phyloP scores from a whole-genome alignment of 64 coral and sea anemone genomes.

The Astreopora myriophthalma region DNA sequence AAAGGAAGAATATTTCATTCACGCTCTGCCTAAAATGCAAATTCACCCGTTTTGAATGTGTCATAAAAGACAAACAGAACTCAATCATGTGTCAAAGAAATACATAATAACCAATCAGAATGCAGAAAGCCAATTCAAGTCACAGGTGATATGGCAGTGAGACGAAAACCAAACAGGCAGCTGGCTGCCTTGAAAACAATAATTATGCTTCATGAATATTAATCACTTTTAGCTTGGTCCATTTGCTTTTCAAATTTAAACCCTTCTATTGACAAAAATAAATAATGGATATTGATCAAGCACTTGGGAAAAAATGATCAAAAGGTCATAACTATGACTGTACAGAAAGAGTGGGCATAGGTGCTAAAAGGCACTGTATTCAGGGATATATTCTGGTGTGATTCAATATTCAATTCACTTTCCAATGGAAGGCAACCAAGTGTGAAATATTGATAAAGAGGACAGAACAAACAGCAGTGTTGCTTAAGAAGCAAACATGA shows the following conservation, averaged over 20 bases:
- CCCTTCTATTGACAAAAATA: slow-evolving; percentile 42
- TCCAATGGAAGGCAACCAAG: background rate
- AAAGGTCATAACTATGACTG: background rate
- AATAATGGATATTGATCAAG: slow-evolving; percentile 3
- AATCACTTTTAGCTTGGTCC: slow-evolving; percentile 21
- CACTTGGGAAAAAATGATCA: background rate
- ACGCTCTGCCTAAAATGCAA: slow-evolving; percentile 78
- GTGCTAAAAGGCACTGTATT: background rate
- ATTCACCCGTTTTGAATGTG: slow-evolving; percentile 61
- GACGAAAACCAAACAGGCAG: slow-evolving; percentile 87
- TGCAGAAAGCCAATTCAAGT: slow-evolving; percentile 13
- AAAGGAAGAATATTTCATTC: slow-evolving; percentile 53
- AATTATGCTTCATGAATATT: slow-evolving; percentile 70
- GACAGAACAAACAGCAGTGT: background rate
- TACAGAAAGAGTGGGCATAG: background rate
- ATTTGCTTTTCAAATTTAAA: slow-evolving; percentile 76
- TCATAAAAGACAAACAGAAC: slow-evolving; percentile 67
- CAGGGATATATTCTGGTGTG: background rate
- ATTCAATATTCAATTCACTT: slow-evolving; percentile 1
- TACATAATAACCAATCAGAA: slow-evolving; percentile 80
- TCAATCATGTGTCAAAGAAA: slow-evolving; percentile 64
- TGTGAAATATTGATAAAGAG: background rate
- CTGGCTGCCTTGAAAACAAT: slow-evolving; percentile 66
- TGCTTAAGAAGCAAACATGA: background rate
- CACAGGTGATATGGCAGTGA: slow-evolving; percentile 85